Conservation (phyloP, 2,888 invertebrate species). For the Abscondita cerata region DNA sequence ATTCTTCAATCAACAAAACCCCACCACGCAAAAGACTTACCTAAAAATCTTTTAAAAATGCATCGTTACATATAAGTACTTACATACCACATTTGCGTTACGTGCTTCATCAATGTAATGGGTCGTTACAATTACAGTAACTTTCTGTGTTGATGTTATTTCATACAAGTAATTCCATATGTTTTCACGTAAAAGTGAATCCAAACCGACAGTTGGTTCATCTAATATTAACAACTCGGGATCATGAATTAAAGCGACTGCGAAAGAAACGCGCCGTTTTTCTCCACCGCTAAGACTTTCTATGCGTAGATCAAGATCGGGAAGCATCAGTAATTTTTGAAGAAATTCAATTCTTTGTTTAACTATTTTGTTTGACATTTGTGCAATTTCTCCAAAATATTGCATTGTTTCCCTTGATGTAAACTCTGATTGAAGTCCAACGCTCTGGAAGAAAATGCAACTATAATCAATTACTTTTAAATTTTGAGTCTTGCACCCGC, state of each 20-base stretch:
- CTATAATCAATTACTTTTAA: too few relatives aligned
- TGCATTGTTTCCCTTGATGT: constrained; percentile 7
- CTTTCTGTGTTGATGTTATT: constrained; percentile 71
- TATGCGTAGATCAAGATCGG: constrained; percentile 56
- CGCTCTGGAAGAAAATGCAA: background rate
- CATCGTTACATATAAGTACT: too few relatives aligned
- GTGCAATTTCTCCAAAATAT: constrained; percentile 4
- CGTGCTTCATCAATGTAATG: constrained; percentile 94
- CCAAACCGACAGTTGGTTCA: constrained; percentile 94
- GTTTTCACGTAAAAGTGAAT: constrained; percentile 86
- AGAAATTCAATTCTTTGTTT: constrained; percentile 2
- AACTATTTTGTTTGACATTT: background rate
- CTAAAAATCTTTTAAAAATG: too few relatives aligned
- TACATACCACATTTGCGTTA: constrained; percentile 75
- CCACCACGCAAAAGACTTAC: constrained; percentile 91
- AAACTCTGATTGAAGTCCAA: background rate
- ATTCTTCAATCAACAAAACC: constrained; percentile 82
- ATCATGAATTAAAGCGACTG: constrained; percentile 86
- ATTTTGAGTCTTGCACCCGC: too few relatives aligned
- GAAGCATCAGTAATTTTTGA: background rate
- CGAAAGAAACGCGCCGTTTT: constrained; percentile 87
- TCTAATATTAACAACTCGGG: constrained; percentile 89
- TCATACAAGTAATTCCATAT: constrained; percentile 62
- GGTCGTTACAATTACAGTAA: constrained; percentile 89
- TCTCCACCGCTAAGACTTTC: constrained; percentile 88